phyloP scores from a whole-genome alignment of 2,888 invertebrate species.

The Zygogramma bicolorata region DNA sequence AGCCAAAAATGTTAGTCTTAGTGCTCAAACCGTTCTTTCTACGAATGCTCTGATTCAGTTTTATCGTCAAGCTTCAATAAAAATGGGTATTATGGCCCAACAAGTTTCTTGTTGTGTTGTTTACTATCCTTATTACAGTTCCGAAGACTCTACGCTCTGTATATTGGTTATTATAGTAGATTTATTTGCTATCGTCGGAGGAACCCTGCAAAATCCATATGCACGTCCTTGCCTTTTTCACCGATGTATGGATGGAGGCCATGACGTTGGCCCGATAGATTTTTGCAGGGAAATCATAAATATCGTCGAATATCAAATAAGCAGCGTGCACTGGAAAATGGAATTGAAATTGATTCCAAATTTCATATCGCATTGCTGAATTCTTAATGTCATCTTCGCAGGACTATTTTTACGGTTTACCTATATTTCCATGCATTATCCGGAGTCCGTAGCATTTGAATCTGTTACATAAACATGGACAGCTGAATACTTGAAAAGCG shows the following conservation, averaged over 20 bases:
- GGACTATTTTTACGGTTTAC: constrained; percentile 43
- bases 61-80: too few relatives aligned
- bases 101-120: too few relatives aligned
- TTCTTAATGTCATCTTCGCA: constrained; percentile 49
- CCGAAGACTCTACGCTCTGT: too few relatives aligned
- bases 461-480: constrained; percentile 45
- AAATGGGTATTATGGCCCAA: too few relatives aligned
- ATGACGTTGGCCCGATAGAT: constrained; percentile 41
- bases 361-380: constrained; percentile 53
- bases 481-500: constrained; percentile 27
- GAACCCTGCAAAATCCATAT: too few relatives aligned
- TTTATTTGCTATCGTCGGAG: too few relatives aligned
- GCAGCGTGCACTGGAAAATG: constrained; percentile 50
- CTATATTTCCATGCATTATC: constrained; percentile 43
- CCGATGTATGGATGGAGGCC: constrained; percentile 12
- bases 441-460: constrained; percentile 46
- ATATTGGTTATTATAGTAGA: too few relatives aligned
- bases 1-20: too few relatives aligned
- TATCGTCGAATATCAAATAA: constrained; percentile 64
- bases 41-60: too few relatives aligned
- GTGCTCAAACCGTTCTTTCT: too few relatives aligned
- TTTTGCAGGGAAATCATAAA: constrained; percentile 60
- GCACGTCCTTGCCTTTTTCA: not conserved
- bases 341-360: constrained; percentile 55
- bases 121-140: too few relatives aligned